Evolutionary conservation across 2,113 vertebrate genomes (phyloP).

Genomic region (Chlorodrepanis virens): DNA sequence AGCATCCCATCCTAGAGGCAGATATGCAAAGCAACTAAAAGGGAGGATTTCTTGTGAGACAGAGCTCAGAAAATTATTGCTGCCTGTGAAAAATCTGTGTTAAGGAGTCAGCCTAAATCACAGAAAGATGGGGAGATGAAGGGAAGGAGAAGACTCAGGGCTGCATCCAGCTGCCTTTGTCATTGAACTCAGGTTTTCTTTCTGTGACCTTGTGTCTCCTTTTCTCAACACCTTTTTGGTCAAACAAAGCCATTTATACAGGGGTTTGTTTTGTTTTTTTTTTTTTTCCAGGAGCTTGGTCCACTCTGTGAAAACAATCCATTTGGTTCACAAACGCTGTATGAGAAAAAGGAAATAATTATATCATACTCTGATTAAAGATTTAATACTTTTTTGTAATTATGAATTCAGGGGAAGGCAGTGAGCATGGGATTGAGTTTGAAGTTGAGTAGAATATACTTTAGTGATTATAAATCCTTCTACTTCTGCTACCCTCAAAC

Average conservation of each 20-base stretch:
- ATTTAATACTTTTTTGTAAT: neutral
- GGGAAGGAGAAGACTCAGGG: neutral
- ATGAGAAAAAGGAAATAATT: neutral
- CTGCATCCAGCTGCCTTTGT: neutral
- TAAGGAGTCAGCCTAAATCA: neutral
- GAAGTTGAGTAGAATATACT: neutral
- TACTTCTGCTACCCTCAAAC: neutral
- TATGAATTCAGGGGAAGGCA: neutral
- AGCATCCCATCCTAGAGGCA: neutral
- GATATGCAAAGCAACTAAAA: neutral
- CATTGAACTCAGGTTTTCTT: neutral
- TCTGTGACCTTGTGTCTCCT: neutral
- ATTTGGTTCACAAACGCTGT: neutral
- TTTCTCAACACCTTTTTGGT: neutral
- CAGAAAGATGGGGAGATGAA: neutral
- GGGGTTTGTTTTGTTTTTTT: neutral
- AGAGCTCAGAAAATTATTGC: neutral
- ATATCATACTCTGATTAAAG: neutral
- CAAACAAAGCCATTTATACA: neutral
- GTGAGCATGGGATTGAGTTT: neutral
- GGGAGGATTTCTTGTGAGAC: neutral
- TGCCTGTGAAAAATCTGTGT: neutral
- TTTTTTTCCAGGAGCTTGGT: neutral
- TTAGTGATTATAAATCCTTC: neutral
- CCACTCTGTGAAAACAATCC: neutral